Evolutionary conservation across 2,888 invertebrate species (phyloP).

Genomic region (Lycia hirtaria): DNA sequence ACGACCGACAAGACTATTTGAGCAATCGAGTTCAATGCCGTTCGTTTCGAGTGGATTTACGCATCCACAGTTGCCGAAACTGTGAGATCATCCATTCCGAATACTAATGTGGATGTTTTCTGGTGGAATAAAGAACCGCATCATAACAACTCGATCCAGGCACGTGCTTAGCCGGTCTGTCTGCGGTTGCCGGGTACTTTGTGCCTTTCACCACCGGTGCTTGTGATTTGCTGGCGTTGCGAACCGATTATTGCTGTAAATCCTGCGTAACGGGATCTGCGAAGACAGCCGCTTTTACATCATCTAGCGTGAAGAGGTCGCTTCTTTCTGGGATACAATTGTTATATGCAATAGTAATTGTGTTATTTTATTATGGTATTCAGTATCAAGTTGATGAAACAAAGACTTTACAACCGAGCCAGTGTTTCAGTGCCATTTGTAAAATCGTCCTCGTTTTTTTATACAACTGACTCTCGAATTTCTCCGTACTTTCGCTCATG

Average conservation of each 20-base stretch:
- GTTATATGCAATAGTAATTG: background rate
- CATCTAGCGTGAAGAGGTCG: constrained; percentile 32
- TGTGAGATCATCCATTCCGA: constrained; percentile 52
- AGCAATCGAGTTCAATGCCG: constrained; percentile 35
- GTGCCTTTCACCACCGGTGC: constrained; percentile 70
- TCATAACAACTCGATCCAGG: constrained; percentile 35
- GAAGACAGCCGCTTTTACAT: constrained; percentile 36
- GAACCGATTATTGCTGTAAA: constrained; percentile 62
- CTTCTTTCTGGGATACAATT: constrained; percentile 1
- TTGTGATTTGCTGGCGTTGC: constrained; percentile 65
- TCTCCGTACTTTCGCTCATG: constrained; percentile 66
- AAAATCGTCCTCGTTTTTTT: constrained; percentile 38
- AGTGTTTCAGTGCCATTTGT: background rate
- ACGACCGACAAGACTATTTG: constrained; percentile 26
- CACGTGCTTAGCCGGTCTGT: constrained; percentile 48
- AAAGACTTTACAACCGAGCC: too few species aligned
- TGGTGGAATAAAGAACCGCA: constrained; percentile 44
- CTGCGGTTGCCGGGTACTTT: constrained; percentile 48
- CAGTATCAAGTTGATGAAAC: too few species aligned
- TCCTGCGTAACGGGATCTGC: constrained; percentile 56
- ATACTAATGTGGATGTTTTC: constrained; percentile 45
- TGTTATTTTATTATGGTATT: background rate
- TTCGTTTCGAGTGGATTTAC: constrained; percentile 28
- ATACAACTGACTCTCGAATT: constrained; percentile 55
- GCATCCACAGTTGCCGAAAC: constrained; percentile 40